phyloP scores from a whole-genome alignment of 2,113 vertebrate species.

The Myiopsitta monachus region DNA sequence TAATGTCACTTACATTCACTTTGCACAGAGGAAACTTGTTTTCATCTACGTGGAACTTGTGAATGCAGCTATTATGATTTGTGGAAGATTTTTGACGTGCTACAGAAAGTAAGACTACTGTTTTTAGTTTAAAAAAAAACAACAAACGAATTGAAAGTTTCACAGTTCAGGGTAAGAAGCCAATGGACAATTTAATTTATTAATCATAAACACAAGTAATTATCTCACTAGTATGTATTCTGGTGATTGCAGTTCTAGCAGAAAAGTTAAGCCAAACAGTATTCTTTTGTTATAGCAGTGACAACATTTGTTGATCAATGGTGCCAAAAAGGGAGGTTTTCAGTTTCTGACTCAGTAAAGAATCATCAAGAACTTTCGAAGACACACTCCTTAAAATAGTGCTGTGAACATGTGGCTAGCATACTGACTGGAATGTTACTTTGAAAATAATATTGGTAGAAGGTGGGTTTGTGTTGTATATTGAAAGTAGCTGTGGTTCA shows the following conservation, averaged over 20 bases:
- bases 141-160: neutral
- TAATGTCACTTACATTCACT: neutral
- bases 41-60: neutral
- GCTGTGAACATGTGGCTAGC: neutral
- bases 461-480: neutral
- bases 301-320: neutral
- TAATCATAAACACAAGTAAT: neutral
- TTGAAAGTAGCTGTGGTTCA: neutral
- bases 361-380: neutral
- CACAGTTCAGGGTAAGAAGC: neutral
- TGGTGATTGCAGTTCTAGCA: neutral
- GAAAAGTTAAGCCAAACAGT: neutral
- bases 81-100: neutral
- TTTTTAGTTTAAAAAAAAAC: neutral
- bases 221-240: neutral
- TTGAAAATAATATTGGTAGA: neutral
- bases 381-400: neutral
- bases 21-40: neutral
- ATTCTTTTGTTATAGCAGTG: neutral
- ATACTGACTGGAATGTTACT: neutral
- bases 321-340: neutral
- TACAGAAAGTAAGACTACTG: neutral
- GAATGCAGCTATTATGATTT: neutral
- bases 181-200: neutral
- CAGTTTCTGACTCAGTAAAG: neutral